Evolutionary conservation across 53 echinoderm and acorn worm species (phyloP).

Genomic region (Luidia sarsii): DNA sequence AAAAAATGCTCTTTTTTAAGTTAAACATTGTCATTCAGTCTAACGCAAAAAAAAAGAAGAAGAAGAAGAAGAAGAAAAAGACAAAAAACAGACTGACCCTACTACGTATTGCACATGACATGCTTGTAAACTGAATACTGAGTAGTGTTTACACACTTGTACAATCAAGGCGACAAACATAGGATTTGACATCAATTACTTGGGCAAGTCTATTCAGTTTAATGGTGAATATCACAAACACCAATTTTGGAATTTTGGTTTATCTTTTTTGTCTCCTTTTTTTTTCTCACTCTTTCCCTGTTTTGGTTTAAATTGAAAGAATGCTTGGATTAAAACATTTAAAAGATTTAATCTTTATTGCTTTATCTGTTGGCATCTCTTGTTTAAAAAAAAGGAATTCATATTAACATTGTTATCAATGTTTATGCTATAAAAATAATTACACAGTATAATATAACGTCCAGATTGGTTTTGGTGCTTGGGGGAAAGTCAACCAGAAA

Average conservation of each 20-base stretch:
- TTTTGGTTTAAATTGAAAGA: background rate
- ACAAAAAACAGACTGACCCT: background rate
- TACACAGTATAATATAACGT: background rate
- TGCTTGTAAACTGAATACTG: conserved; percentile 48
- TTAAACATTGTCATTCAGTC: background rate
- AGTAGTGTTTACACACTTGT: conserved; percentile 20
- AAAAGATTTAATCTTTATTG: background rate
- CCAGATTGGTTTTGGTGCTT: too few species aligned
- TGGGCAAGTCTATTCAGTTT: background rate
- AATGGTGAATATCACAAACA: too few species aligned
- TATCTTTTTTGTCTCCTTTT: background rate
- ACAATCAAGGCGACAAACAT: conserved; percentile 29
- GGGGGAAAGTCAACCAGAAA: background rate
- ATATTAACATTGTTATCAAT: background rate
- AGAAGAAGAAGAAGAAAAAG: too few species aligned
- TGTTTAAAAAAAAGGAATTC: background rate
- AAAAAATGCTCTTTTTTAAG: conserved; percentile 28
- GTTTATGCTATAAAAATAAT: conserved; percentile 3
- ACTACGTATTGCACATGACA: conserved; percentile 52
- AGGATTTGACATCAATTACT: background rate
- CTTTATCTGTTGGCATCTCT: background rate
- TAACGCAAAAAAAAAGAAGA: conserved; percentile 25
- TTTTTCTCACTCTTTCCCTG: background rate
- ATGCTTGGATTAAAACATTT: background rate
- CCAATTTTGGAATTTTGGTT: too few species aligned